Evolutionary conservation across 1,140 invertebrate species (phyloP).

Genomic region (Plectrocnemia conspersa): DNA sequence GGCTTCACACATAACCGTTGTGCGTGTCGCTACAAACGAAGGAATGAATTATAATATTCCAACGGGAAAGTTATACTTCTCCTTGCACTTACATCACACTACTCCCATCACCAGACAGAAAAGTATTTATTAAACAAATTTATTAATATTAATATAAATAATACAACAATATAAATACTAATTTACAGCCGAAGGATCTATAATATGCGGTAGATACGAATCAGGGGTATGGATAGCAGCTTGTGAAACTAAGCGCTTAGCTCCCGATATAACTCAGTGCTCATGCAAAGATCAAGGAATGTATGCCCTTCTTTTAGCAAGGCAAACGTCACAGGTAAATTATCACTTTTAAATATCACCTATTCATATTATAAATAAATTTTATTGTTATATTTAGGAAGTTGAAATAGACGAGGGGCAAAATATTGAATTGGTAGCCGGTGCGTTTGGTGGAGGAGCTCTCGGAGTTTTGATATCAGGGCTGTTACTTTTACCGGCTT

Average conservation of each 20-base stretch:
- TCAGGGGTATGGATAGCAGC: conserved; percentile 20
- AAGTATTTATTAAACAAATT: conserved; percentile 14
- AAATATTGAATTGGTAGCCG: conserved; percentile 53
- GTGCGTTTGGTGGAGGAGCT: conserved; percentile 57
- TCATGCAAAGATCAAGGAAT: conserved; percentile 30
- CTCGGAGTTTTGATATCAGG: conserved; percentile 54
- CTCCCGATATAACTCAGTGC: conserved; percentile 24
- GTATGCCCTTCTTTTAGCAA: conserved; percentile 29
- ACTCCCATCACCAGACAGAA: conserved; percentile 27
- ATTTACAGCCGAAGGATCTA: conserved; percentile 24
- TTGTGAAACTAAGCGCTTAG: conserved; percentile 11
- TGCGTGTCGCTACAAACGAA: conserved; percentile 43
- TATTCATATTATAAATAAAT: not conserved
- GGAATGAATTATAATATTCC: conserved; percentile 29
- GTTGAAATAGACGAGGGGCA: conserved; percentile 18
- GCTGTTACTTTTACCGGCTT: conserved; percentile 52
- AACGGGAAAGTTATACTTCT: conserved; percentile 41
- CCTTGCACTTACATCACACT: conserved; percentile 36
- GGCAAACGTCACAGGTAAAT: conserved; percentile 27
- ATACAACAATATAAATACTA: not conserved
- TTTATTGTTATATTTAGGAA: conserved; percentile 2
- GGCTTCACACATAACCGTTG: conserved; percentile 56
- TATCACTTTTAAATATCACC: not conserved
- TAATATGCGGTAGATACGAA: conserved; percentile 28
- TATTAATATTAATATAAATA: not conserved